Conservation (phyloP, 2,888 invertebrate species). For the Nomada flava region DNA sequence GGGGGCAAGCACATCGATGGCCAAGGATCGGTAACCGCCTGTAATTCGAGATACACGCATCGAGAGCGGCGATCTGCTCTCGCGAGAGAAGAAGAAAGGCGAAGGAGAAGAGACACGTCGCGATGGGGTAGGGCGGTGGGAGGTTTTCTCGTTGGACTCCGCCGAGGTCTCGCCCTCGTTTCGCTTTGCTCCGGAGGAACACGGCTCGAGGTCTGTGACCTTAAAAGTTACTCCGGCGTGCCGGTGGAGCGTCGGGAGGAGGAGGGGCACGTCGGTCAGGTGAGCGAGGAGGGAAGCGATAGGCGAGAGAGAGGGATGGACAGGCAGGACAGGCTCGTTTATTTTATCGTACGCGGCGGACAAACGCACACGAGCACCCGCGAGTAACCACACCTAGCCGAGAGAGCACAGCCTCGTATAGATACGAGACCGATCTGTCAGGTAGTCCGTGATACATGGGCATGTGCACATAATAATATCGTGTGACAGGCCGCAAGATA, state of each 20-base stretch:
- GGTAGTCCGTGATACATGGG: conserved; percentile 80
- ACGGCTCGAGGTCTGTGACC: conserved; percentile 75
- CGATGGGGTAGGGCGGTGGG: conserved; percentile 2
- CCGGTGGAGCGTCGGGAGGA: conserved; percentile 8
- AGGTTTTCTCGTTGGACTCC: conserved; percentile 54
- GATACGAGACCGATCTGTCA: conserved; percentile 80
- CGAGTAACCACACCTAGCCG: conserved; percentile 73
- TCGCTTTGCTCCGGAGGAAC: conserved; percentile 55
- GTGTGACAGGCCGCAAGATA: conserved; percentile 77
- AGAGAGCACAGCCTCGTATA: conserved; percentile 55
- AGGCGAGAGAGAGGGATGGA: not conserved
- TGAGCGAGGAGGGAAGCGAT: not conserved
- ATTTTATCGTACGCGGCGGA: conserved; percentile 68
- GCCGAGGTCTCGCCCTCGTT: conserved; percentile 71
- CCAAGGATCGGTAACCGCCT: conserved; percentile 51
- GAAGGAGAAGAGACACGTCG: no score
- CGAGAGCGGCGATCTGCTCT: conserved; percentile 22
- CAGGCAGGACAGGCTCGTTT: conserved; percentile 66
- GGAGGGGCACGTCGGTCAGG: conserved; percentile 21
- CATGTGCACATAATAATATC: conserved; percentile 80
- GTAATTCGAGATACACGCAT: conserved; percentile 56
- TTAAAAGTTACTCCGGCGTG: conserved; percentile 66
- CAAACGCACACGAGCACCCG: conserved; percentile 57
- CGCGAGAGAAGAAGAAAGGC: not conserved
- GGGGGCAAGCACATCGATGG: no score